Percentiles rank a stretch among this genome's conserved stretches.
phyloP scores from a whole-genome alignment of 2,797 vertebrate species.

The Anas acuta region DNA sequence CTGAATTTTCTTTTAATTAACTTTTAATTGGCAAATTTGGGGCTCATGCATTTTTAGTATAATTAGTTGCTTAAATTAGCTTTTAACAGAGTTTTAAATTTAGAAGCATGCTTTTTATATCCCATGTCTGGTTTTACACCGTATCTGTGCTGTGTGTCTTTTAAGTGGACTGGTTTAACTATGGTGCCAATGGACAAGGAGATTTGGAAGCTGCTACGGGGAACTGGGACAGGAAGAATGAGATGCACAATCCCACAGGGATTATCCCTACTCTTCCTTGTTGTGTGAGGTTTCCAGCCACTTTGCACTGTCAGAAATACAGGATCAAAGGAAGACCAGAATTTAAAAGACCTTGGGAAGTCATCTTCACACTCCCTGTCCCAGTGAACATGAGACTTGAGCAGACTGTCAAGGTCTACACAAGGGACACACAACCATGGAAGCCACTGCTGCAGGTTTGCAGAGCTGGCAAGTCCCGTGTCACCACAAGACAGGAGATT shows the following conservation, averaged over 20 bases:
- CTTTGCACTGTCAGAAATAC: not conserved
- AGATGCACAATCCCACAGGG: not conserved
- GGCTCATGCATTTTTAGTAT: slow-evolving; percentile 36
- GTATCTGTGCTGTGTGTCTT: slow-evolving; percentile 4
- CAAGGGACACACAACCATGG: not conserved
- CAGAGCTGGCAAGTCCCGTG: not conserved
- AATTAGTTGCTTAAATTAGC: slow-evolving; percentile 69
- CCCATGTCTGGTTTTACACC: slow-evolving; percentile 3
- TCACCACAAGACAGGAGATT: not conserved
- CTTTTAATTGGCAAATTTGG: slow-evolving; percentile 66
- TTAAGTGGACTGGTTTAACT: not conserved
- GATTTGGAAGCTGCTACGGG: not conserved
- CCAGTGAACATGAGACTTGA: not conserved
- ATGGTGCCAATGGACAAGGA: not conserved
- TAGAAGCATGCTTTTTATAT: slow-evolving; percentile 65
- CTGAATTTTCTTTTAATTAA: slow-evolving; percentile 63
- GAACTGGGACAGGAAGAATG: not conserved
- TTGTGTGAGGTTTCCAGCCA: not conserved
- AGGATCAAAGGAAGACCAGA: not conserved
- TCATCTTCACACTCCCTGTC: not conserved
- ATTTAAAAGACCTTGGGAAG: not conserved
- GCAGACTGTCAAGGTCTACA: not conserved
- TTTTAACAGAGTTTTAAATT: slow-evolving; percentile 61
- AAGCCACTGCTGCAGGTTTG: not conserved
- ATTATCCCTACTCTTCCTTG: not conserved